Evolutionary conservation across 2,797 vertebrate species (phyloP), one percentile per base, ranked within the genome.

Genomic region (Lagodon rhomboides): DNA sequence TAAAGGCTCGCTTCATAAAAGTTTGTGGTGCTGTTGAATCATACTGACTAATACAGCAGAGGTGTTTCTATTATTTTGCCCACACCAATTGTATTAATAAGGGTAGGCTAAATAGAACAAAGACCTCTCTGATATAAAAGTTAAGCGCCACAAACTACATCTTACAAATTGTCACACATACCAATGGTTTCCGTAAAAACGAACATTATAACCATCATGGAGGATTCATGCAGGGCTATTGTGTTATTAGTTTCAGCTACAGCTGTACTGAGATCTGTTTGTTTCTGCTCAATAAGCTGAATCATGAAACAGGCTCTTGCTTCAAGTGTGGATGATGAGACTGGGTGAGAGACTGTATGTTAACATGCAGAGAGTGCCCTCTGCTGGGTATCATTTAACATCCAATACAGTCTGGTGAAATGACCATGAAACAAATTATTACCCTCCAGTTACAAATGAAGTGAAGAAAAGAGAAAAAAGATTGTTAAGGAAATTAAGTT

Each of bases 351-450:
- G 12, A 38, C 38, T 38, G 38, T 11, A 30, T 4, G 25, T 43
- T 25, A 47, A 49, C 41, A 8, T 34, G 55, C 53, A 75, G 43
- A 85, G n/a, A 68, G 80, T 58, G 46, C 87, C 90, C 65, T 79
- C 90, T 91, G 73, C 68, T 91, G 91, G 66, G 1, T 0, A 38
- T 6, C 8, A 49, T 13, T 38, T 6, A 60, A 41, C 16, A 54
- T 13, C 1, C 5, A 27, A 56, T 2, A 11, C 5, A 27, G 10
- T 70, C 34, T 2, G 44, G 16, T 34, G 1, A 54, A 56, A 41
- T 12, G 0, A 51, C 23, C 38, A 11, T 38, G 38, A 22, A 47
- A 30, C 1, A 34, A 63, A 60, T 20, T n/a, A 25, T 1, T 2
- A 18, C 44, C 12, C 10, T 66, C 8, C 17, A 18, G 3, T 4